Conservation (phyloP, 2,888 invertebrate genomes). For the Polyploca ridens region DNA sequence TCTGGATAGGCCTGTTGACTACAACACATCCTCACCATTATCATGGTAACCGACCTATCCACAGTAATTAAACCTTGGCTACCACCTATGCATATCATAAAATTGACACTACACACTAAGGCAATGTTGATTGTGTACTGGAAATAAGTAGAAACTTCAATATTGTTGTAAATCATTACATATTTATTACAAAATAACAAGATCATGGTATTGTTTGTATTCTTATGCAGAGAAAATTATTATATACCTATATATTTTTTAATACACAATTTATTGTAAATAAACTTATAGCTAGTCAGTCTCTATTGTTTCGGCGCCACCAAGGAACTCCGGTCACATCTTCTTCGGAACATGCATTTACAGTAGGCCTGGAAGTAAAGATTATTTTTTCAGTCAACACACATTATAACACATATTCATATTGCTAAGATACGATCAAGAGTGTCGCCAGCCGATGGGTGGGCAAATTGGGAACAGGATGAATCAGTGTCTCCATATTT, state of each 20-base stretch:
- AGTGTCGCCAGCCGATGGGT: too few species aligned
- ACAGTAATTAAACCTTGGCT: too few species aligned
- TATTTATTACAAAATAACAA: conserved; percentile 48
- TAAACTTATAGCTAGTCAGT: conserved; percentile 74
- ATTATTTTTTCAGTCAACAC: not conserved
- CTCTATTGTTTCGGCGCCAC: conserved; percentile 78
- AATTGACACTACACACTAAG: not conserved
- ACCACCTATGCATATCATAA: too few species aligned
- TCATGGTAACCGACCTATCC: too few species aligned
- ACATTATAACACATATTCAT: too few species aligned
- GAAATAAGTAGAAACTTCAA: not conserved
- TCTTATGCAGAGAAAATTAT: conserved; percentile 38
- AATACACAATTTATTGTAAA: conserved; percentile 34
- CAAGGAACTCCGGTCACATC: conserved; percentile 79
- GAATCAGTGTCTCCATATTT: too few species aligned
- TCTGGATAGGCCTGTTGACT: too few species aligned
- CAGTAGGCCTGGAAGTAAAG: conserved; percentile 60
- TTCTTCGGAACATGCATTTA: conserved; percentile 64
- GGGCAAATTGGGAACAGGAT: too few species aligned
- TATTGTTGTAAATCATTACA: conserved; percentile 6
- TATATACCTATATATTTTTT: conserved; percentile 14
- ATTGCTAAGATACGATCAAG: not conserved
- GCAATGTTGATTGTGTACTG: not conserved
- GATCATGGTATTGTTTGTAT: conserved; percentile 40
- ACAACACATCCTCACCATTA: too few species aligned